Evolutionary conservation across 2,113 vertebrate species (phyloP).

Genomic region (Brevimyrus niger): DNA sequence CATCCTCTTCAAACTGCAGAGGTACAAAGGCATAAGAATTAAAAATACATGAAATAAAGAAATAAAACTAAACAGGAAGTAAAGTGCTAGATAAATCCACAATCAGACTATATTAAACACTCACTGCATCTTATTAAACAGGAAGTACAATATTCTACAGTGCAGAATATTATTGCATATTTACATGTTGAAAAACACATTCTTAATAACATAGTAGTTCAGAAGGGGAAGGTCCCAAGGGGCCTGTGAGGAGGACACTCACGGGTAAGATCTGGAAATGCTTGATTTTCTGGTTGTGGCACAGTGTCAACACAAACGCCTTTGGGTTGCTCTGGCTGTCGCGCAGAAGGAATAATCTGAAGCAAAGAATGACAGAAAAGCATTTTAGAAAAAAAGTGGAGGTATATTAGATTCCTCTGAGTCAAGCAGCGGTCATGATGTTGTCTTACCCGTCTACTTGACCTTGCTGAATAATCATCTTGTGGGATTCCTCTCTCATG

Average conservation of each 20-base stretch:
- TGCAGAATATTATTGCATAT: neutral
- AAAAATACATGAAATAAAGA: neutral
- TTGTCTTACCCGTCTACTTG: constrained; percentile 73
- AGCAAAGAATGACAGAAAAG: neutral
- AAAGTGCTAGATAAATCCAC: neutral
- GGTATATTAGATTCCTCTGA: neutral
- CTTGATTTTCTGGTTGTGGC: constrained; percentile 98
- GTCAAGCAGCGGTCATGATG: neutral
- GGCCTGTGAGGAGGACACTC: constrained; percentile 44
- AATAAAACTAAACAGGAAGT: neutral
- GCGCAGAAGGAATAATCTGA: constrained; percentile 87
- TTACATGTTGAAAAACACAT: neutral
- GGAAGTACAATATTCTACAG: neutral
- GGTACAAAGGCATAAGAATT: neutral
- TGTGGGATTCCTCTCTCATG: constrained; percentile 72
- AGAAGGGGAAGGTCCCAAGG: neutral
- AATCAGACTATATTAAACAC: neutral
- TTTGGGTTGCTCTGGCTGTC: constrained; percentile 99
- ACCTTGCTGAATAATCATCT: constrained; percentile 73
- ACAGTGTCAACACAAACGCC: constrained; percentile 94
- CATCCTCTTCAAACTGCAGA: constrained; percentile 85
- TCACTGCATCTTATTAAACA: neutral
- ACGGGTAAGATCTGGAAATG: constrained; percentile 98
- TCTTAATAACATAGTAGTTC: neutral
- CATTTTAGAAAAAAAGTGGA: neutral